These are phyloP conservation scores for Enteromius paludinosus DNA, from an alignment of 2,797 vertebrate genomes.

Conservation along the genomic window DNA sequence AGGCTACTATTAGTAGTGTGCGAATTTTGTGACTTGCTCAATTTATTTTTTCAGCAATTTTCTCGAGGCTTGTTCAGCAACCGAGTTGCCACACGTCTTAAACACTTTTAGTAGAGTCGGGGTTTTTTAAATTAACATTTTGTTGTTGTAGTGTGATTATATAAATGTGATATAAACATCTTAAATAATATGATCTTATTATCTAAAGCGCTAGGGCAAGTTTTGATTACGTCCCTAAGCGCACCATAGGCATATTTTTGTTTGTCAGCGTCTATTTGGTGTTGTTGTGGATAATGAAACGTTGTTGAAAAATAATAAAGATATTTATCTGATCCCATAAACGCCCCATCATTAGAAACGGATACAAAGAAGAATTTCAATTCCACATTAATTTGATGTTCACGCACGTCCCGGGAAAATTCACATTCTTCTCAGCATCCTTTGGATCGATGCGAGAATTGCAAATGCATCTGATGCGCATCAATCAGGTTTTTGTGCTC, in stretches of 20 bases:
- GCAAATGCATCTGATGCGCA: slow-evolving; percentile 33
- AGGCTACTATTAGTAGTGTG: not conserved
- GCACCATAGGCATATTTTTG: not conserved
- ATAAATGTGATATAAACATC: not conserved
- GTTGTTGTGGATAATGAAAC: not conserved
- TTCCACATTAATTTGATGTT: slow-evolving; percentile 15
- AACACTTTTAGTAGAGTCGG: not conserved
- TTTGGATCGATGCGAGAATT: slow-evolving; percentile 36
- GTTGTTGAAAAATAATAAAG: not conserved
- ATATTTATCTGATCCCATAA: not conserved
- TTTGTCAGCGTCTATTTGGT: not conserved
- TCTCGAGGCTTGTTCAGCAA: not conserved
- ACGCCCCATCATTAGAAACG: not conserved
- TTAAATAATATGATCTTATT: not conserved
- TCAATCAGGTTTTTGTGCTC: slow-evolving; percentile 32
- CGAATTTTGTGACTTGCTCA: not conserved
- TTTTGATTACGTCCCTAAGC: not conserved
- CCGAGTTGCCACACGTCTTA: not conserved
- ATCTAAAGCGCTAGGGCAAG: not conserved
- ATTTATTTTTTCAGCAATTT: not conserved
- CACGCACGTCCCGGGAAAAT: slow-evolving; percentile 5
- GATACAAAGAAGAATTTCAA: not conserved
- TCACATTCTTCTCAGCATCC: slow-evolving; percentile 21
- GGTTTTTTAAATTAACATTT: not conserved
- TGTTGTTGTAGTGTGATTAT: too few species aligned